Base-by-base conservation (phyloP, 2,797 vertebrate species). In the Margarornis squamiger region DNA sequence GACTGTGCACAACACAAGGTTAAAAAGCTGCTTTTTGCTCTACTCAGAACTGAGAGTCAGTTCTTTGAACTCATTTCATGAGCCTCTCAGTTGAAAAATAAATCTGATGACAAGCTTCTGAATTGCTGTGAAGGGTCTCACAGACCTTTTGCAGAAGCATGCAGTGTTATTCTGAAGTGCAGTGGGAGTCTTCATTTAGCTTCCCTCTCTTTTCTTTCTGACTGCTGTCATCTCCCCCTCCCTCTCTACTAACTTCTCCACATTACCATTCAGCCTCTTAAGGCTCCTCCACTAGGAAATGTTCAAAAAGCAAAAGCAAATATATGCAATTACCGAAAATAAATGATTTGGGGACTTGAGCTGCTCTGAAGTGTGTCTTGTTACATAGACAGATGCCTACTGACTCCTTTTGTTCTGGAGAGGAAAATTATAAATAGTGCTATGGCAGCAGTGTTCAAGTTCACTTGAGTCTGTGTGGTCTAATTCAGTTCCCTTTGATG, bases 401-500 rank as follows among this genome's bases (percentile, higher is more conserved):
- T 70, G 59, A 70, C 14, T 91, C 38, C 48, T 84, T 90, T 92
- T 73, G 63, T 76, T 93, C 63, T 71, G 48, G 45, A 90, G 41
- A 88, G 48, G 43, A 79, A 76, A 90, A 66, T 63, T 82, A 63
- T 41, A 80, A 82, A 65, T 71, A 74, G 48, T 58, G n/a, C 63
- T 78, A 20, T 39, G 79, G 86, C n/a, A 88, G 51, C 32, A 57
- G 3, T 41, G 48, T 76, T 93, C 39, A 76, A 73, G 34, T 86
- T 93, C 51, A 63, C 38, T 76, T 39, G 32, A 34, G 32, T 81
- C 55, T 73, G 36, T 76, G 66, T 81, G 62, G 55, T 86, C 75
- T 88, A 91, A 88, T 84, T 91, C 3, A 59, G 45, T 81, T 84
- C 43, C 57, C 76, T 91, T 88, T 88, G 87, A 92, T 32, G 62